Percentiles rank a stretch among this genome's conserved stretches.
phyloP scores from a whole-genome alignment of 2,888 invertebrate genomes.

The Spisula solida region DNA sequence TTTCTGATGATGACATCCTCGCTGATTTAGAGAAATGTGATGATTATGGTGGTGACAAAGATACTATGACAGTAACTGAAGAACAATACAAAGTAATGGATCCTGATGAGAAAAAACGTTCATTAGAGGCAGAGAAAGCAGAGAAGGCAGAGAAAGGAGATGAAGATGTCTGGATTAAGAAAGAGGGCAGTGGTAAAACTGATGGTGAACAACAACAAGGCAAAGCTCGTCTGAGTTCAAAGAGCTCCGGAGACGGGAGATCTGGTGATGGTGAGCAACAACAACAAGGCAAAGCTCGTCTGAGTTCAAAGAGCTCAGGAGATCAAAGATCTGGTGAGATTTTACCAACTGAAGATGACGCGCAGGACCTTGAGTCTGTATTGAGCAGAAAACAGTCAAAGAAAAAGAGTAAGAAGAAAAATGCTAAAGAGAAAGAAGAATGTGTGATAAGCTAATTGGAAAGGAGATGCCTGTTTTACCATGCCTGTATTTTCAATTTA shows the following conservation, averaged over 20 bases:
- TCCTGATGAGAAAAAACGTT: background rate
- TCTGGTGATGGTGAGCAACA: conserved; percentile 26
- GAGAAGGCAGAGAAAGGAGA: background rate
- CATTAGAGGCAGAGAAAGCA: background rate
- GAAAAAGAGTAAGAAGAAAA: conserved; percentile 49
- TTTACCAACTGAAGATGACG: conserved; percentile 39
- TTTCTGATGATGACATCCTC: conserved; percentile 7
- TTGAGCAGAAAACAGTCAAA: conserved; percentile 44
- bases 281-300: background rate
- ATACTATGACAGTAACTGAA: background rate
- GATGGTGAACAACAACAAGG: background rate
- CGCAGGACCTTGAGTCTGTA: conserved; percentile 22
- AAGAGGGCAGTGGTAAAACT: background rate
- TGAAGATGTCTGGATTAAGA: background rate
- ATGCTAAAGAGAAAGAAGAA: conserved; percentile 57
- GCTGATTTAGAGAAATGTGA: conserved; percentile 16
- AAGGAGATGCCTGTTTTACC: background rate
- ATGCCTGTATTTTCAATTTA: background rate
- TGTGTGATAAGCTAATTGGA: conserved; percentile 53
- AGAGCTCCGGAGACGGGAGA: background rate
- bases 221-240: background rate
- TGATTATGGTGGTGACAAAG: conserved; percentile 30
- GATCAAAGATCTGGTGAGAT: conserved; percentile 25
- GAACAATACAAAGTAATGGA: background rate
- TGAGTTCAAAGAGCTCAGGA: background rate